Evolutionary conservation across 2,888 invertebrate genomes (phyloP), one percentile per base, ranked within the genome.

Genomic region (Agapostemon virescens): DNA sequence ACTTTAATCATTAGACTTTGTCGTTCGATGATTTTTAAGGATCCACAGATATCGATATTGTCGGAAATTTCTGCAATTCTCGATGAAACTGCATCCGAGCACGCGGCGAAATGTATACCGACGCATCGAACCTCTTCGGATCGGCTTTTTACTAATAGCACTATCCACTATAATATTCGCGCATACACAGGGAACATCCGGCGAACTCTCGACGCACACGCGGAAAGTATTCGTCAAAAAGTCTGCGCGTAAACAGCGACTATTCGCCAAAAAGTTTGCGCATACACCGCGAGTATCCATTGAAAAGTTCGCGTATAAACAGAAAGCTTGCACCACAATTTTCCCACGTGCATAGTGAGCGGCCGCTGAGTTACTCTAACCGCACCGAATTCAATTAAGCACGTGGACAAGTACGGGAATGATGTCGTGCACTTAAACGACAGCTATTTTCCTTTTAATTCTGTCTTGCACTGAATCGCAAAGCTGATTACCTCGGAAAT

Each of bases 261-360:
- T 33, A 61, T 33, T 33, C 58, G 58, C 20, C 30, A 20, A 61
- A 61, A 61, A 61, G 58, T 61, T 61, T 70, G 69, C 77, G 55
- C 55, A 40, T 66, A 70, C 66, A 61, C 30, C 58, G 33, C 58
- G 58, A 61, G 30, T 55, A 78, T 77, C 69, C 69, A 78, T 42
- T 69, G 69, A 42, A 58, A 30, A 49, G 42, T 30, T 30, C 67
- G 61, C 67, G 67, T 42, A 45, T 38, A 52, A 74, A 64, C 42
- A 70, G 45, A 45, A 45, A 68, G 45, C 30, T 30, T 20, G 68
- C 42, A 45, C 30, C 33, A 20, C 20, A 61, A 61, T 30, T 61
- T 61, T 61, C 30, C 58, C 30, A 30, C 20, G 30, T 61, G 55
- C 55, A 55, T 26, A 26, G 55, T 1, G 58, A 30, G 30, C 7